A percentile compares a stretch with the other conserved stretches of the same genome.
These are phyloP conservation scores for Anadara kagoshimensis DNA, from an alignment of 1,140 invertebrate species.

Conservation along the genomic window DNA sequence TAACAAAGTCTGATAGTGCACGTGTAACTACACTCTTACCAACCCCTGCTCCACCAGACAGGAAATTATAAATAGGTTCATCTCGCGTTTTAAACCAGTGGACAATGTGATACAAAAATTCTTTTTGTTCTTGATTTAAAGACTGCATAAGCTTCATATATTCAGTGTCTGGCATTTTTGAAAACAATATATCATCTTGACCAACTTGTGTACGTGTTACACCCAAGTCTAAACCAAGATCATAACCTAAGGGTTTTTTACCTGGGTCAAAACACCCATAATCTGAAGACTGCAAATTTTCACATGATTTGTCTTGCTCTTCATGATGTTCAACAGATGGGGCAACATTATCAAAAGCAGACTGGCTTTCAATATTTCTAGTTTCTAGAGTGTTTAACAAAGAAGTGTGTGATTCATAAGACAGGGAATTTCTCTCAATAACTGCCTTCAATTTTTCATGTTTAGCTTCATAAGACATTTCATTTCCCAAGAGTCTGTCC, in stretches of 20 bases:
- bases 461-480: no score
- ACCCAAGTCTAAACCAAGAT: slow-evolving; percentile 7
- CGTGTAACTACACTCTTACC: slow-evolving; percentile 33
- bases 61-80: slow-evolving; percentile 23
- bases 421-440: no score
- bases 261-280: slow-evolving; percentile 17
- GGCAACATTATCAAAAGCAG: neutral
- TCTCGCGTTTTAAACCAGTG: neutral
- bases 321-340: neutral
- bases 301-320: neutral
- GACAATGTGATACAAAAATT: slow-evolving; percentile 27
- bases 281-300: neutral
- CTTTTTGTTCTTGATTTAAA: slow-evolving; percentile 18
- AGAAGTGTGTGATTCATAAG: neutral
- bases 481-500: no score
- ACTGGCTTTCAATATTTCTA: neutral
- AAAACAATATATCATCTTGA: neutral
- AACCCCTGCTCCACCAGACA: slow-evolving; percentile 6
- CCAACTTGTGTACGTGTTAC: slow-evolving; percentile 4
- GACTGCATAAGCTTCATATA: neutral
- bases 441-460: no score
- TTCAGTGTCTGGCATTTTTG: slow-evolving; percentile 4
- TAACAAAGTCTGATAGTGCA: slow-evolving; percentile 35
- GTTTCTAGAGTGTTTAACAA: neutral
- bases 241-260: neutral